Percentiles rank a stretch among this genome's conserved stretches.
These are phyloP conservation scores for Crepidodera aurea DNA, from an alignment of 2,888 invertebrate genomes.

Conservation along the genomic window DNA sequence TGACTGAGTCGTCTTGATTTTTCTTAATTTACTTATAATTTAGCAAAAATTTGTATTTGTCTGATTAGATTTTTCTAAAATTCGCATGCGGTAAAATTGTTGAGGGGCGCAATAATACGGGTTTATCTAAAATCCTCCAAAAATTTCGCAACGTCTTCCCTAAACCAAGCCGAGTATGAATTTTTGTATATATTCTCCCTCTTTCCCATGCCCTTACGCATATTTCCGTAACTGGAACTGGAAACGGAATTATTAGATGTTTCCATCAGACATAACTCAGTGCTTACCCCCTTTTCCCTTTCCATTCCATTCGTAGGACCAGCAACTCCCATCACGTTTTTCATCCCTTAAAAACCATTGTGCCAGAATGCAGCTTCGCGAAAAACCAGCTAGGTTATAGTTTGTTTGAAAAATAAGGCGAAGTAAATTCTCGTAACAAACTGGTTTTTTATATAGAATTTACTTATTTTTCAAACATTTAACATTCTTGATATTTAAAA, in stretches of 20 bases:
- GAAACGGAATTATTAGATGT: constrained; percentile 35
- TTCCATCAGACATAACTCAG: constrained; percentile 35
- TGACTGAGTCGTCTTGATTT: no score
- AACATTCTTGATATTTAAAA: no score
- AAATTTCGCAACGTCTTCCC: neutral
- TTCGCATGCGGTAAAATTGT: no score
- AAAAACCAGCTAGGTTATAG: no score
- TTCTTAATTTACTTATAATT: no score
- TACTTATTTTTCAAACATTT: no score
- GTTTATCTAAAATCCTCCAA: constrained; percentile 17
- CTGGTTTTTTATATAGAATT: no score
- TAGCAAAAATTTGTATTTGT: no score
- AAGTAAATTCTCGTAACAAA: no score
- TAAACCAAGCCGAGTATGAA: constrained; percentile 15
- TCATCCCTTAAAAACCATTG: constrained; percentile 4
- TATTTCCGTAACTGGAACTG: constrained; percentile 31
- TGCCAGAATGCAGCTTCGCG: constrained; percentile 9
- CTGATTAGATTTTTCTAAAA: no score
- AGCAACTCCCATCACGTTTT: neutral
- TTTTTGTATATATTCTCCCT: constrained; percentile 19
- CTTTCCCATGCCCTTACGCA: constrained; percentile 20
- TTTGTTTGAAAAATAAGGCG: no score
- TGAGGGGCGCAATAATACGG: neutral
- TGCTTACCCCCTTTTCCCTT: constrained; percentile 30
- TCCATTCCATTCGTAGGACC: neutral